Base-by-base conservation (phyloP, 2,888 invertebrate genomes). In the Neuroscelio doddi region DNA sequence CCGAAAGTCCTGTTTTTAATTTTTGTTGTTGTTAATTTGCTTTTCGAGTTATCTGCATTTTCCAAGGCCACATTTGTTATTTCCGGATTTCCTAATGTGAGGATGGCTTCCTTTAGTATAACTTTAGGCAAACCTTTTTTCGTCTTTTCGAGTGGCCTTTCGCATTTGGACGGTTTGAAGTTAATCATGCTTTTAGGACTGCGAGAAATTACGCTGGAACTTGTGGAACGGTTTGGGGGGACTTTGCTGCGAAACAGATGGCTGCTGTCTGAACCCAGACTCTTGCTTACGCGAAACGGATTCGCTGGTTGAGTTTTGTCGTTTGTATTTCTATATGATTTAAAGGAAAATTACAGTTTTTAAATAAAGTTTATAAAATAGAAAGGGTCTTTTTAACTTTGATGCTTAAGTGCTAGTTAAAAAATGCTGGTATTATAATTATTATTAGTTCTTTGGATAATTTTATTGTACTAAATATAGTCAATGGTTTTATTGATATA, bases 71-170 rank as follows among this genome's bases (percentile, higher is more conserved):
- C 69, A 39, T 70, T 53, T 32, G 71, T 74, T 61, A 82, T 80
- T 42, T 72, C 71, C 1, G 72, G 64, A 38, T 67, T 74, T 32
- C 76, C 77, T 29, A 83, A 69, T 36, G 80, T 83, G 36, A 84
- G 65, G 32, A 84, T 78, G 15, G 84, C 83, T 47, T 83, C 83
- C 34, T 78, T 76, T 21, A 84, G 78, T 55, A 84, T 79, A 1
- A 52, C 34, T 12, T 51, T 62, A 7, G 62, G 46, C 15, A 76
- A 72, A 58, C 76, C 78, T 36, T 76, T 81, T 10, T 72, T 78
- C 1, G 69, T 71, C 45, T 75, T 78, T 21, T 80, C 78, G 0
- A 75, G 61, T 32, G 65, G 64, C 72, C 70, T 80, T 46, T 82
- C 81, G 59, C 72, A 72, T 44, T 74, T 80, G 21, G 74, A 76